Evolutionary conservation across 2,888 invertebrate genomes (phyloP), one percentile per base, ranked within the genome.

Genomic region (Andrena marginata): DNA sequence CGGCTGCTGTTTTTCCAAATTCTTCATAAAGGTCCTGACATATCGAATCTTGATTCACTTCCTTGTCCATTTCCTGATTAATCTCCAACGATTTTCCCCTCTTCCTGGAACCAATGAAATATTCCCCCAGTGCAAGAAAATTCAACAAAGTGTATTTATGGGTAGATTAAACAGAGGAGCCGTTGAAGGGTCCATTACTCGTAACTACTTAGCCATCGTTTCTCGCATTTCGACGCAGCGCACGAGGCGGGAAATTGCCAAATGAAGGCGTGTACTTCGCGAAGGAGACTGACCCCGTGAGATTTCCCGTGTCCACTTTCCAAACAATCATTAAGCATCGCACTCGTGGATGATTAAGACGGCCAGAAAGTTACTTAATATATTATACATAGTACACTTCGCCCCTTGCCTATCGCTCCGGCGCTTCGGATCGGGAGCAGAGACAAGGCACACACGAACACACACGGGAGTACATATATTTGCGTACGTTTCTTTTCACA

Each of bases 281-380:
- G 5, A 62, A 42, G 7, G 63, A 42, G 13, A 31, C n/a, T 64
- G 70, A 31, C 31, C 29, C 29, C 33, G 7, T 26, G 23, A 49
- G 42, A 49, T 71, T 59, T 74, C 71, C 75, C 69, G 42, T 49
- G 51, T 49, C 65, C 84, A 82, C 72, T 91, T 71, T 88, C 82
- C 87, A 85, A 87, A 89, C 88, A 89, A 88, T 89, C 89, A 87
- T 54, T 77, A 79, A 84, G 63, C 76, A 83, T 86, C 76, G 80
- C 70, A 77, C 73, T 81, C 68, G 67, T 77, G 75, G 88, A 83
- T 70, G 84, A 87, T 84, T 87, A 82, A 78, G 73, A 90, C 77
- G 91, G 90, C 91, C 90, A 88, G 88, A 90, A 90, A 87, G 91
- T 91, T 92, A 92, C 92, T 93, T 92, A 92, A 92, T 84, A 67